These are phyloP conservation scores for Bucorvus abyssinicus DNA, from an alignment of 2,797 vertebrate genomes.

Conservation along the genomic window DNA sequence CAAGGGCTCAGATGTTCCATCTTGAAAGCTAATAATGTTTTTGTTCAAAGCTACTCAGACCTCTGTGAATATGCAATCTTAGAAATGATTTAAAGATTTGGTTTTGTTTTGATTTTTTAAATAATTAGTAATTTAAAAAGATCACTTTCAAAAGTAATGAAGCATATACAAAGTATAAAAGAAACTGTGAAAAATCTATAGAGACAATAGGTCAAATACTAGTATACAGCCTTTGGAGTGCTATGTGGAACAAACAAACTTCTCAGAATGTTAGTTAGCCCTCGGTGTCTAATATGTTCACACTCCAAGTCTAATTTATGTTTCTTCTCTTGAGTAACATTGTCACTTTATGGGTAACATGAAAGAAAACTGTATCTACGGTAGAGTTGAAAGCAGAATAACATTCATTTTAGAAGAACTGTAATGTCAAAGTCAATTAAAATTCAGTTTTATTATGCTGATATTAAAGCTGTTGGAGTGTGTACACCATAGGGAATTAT, in stretches of 20 bases:
- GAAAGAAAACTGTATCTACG: not conserved
- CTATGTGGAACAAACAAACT: not conserved
- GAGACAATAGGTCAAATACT: not conserved
- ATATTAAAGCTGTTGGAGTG: not conserved
- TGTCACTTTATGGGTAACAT: not conserved
- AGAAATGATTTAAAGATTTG: not conserved
- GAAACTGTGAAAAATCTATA: not conserved
- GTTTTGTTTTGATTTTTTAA: not conserved
- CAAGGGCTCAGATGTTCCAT: not conserved
- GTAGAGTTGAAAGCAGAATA: not conserved
- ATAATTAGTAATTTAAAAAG: not conserved
- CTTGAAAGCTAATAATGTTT: not conserved
- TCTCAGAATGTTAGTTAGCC: not conserved
- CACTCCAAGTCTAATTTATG: not conserved
- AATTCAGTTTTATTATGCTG: not conserved
- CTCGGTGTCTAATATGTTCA: not conserved
- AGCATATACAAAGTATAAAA: not conserved
- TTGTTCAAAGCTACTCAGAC: not conserved
- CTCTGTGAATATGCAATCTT: not conserved
- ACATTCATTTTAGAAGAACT: not conserved
- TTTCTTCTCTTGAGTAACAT: not conserved
- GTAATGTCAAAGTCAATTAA: not conserved
- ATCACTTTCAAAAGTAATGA: not conserved
- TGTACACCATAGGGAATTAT: not conserved
- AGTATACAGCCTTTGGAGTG: not conserved